phyloP scores from a whole-genome alignment of 1,140 invertebrate genomes.

The Hypothenemus hampei region DNA sequence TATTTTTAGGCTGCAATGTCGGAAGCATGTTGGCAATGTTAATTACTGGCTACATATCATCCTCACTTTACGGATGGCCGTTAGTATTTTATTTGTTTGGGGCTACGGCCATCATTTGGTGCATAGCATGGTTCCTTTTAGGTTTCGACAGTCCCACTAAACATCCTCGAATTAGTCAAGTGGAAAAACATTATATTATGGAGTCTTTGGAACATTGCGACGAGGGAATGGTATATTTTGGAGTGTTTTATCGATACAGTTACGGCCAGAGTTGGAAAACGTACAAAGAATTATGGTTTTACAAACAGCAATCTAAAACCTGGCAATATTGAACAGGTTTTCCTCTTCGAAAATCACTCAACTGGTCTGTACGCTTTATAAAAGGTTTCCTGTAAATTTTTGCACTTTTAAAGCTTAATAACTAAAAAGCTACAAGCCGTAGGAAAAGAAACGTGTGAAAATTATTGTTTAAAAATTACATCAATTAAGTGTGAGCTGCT shows the following conservation, averaged over 20 bases:
- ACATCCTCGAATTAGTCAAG: constrained; percentile 52
- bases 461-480: too few relatives aligned
- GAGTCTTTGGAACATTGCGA: constrained; percentile 46
- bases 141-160: constrained; percentile 60
- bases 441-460: too few relatives aligned
- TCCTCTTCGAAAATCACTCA: too few relatives aligned
- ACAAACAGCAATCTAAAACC: too few relatives aligned
- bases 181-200: constrained; percentile 60
- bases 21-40: constrained; percentile 67
- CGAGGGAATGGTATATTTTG: constrained; percentile 4
- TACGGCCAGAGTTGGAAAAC: neutral
- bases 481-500: too few relatives aligned
- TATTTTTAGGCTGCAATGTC: constrained; percentile 18
- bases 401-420: too few relatives aligned
- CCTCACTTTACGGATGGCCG: constrained; percentile 64
- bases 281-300: too few relatives aligned
- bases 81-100: constrained; percentile 73
- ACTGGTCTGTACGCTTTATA: too few relatives aligned
- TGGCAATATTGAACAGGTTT: too few relatives aligned
- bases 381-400: too few relatives aligned
- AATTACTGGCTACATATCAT: constrained; percentile 59
- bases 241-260: too few relatives aligned
- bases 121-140: constrained; percentile 55
- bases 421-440: too few relatives aligned
- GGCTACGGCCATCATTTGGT: constrained; percentile 54